Percentiles rank a stretch among this genome's conserved stretches.
These are phyloP conservation scores for Anniella stebbinsi DNA, from an alignment of 2,797 vertebrate genomes.

Conservation along the genomic window DNA sequence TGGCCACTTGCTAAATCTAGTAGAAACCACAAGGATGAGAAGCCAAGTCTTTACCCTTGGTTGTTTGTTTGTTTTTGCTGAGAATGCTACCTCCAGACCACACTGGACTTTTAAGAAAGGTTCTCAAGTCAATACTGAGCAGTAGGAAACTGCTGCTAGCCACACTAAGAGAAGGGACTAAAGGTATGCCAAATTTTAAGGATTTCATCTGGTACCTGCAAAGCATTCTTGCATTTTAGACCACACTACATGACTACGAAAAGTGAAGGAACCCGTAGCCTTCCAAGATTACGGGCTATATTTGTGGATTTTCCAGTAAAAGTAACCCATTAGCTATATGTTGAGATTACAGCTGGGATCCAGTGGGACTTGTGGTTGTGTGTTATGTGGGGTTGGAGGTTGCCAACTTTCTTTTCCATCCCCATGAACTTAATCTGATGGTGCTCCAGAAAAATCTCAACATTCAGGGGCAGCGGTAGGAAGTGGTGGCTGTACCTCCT, in stretches of 20 bases:
- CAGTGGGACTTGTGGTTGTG: neutral
- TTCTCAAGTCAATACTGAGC: neutral
- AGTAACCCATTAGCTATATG: neutral
- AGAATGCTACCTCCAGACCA: neutral
- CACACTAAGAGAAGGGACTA: neutral
- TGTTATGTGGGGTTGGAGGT: too few relatives aligned
- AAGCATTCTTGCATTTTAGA: neutral
- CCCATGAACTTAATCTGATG: too few relatives aligned
- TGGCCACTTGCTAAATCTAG: neutral
- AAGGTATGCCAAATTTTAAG: neutral
- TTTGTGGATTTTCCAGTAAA: neutral
- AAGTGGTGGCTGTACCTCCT: neutral
- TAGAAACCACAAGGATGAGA: neutral
- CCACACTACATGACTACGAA: neutral
- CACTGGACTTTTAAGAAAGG: neutral
- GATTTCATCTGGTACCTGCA: too few relatives aligned
- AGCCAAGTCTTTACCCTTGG: too few relatives aligned
- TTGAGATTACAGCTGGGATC: neutral
- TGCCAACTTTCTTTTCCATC: too few relatives aligned
- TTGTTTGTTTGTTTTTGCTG: too few relatives aligned
- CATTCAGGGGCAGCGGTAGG: neutral
- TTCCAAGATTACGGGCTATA: neutral
- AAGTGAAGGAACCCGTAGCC: neutral
- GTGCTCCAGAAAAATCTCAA: neutral
- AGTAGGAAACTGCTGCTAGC: neutral